phyloP scores from a whole-genome alignment of 2,888 invertebrate species.

The Chouioia cunea region DNA sequence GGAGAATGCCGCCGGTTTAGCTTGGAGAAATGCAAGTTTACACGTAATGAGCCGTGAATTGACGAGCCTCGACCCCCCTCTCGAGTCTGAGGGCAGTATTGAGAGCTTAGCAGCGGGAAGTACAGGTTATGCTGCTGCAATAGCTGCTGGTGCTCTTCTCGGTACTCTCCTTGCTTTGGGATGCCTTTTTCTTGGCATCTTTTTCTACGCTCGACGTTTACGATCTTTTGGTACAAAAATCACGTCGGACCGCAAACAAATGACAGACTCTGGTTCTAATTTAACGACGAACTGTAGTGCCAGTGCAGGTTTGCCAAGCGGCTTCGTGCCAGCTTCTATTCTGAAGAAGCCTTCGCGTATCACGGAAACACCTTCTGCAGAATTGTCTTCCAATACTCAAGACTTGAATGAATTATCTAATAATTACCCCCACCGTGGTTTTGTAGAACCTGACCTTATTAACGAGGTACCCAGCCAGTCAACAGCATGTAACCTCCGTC shows the following conservation, averaged over 20 bases:
- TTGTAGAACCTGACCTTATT: constrained; percentile 71
- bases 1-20: constrained; percentile 85
- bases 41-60: constrained; percentile 74
- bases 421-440: constrained; percentile 53
- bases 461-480: constrained; percentile 58
- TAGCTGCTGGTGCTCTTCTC: constrained; percentile 62
- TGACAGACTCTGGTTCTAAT: constrained; percentile 55
- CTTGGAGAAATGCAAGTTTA: constrained; percentile 85
- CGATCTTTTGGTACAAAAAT: constrained; percentile 36
- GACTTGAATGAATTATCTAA: too few relatives aligned
- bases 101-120: too few relatives aligned
- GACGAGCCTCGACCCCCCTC: constrained; percentile 59
- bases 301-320: constrained; percentile 47
- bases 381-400: too few relatives aligned
- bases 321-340: constrained; percentile 59
- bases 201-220: constrained; percentile 59
- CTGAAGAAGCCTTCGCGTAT: constrained; percentile 64
- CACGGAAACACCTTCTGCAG: too few relatives aligned
- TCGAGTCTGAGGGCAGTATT: constrained; percentile 53
- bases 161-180: constrained; percentile 62
- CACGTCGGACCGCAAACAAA: too few relatives aligned
- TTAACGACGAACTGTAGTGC: too few relatives aligned
- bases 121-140: constrained; percentile 60
- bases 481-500: neutral
- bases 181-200: constrained; percentile 60